These are phyloP conservation scores for Apotomis betuletana DNA, from an alignment of 2,888 invertebrate genomes.

Conservation along the genomic window DNA sequence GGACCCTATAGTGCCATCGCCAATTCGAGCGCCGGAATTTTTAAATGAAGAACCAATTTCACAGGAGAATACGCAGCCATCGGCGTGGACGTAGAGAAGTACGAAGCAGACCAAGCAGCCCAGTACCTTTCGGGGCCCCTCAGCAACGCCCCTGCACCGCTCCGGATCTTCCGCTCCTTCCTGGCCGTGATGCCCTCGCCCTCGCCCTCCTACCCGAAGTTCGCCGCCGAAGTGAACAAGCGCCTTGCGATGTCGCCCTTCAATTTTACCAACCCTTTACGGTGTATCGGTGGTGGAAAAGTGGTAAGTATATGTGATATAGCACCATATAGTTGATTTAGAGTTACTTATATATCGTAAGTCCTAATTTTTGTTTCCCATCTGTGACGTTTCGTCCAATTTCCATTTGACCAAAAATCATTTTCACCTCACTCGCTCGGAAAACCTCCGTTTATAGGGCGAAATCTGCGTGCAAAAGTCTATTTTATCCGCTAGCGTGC, in stretches of 20 bases:
- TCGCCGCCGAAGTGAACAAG: slow-evolving; percentile 90
- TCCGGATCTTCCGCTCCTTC: slow-evolving; percentile 91
- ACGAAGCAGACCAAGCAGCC: slow-evolving; percentile 89
- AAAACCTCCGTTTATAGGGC: too few relatives aligned
- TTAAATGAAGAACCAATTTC: slow-evolving; percentile 32
- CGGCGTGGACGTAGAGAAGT: slow-evolving; percentile 95
- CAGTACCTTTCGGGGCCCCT: slow-evolving; percentile 92
- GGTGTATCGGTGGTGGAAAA: slow-evolving; percentile 88
- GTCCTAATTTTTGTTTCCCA: too few relatives aligned
- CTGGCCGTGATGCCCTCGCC: slow-evolving; percentile 92
- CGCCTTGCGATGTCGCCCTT: slow-evolving; percentile 94
- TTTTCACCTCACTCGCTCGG: too few relatives aligned
- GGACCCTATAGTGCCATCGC: too few relatives aligned
- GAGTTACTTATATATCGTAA: too few relatives aligned
- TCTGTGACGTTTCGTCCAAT: too few relatives aligned
- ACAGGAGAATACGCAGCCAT: slow-evolving; percentile 97
- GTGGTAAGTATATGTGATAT: slow-evolving; percentile 77
- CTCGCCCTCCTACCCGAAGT: slow-evolving; percentile 88
- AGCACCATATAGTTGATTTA: background rate
- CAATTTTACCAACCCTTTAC: slow-evolving; percentile 92
- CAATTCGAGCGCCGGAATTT: too few relatives aligned
- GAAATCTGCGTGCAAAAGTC: too few relatives aligned
- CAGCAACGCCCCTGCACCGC: slow-evolving; percentile 84
- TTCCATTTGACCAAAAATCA: too few relatives aligned
- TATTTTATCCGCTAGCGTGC: too few relatives aligned